These are phyloP conservation scores for Urocynchramus pylzowi DNA, from an alignment of 2,113 vertebrate genomes.

Conservation along the genomic window DNA sequence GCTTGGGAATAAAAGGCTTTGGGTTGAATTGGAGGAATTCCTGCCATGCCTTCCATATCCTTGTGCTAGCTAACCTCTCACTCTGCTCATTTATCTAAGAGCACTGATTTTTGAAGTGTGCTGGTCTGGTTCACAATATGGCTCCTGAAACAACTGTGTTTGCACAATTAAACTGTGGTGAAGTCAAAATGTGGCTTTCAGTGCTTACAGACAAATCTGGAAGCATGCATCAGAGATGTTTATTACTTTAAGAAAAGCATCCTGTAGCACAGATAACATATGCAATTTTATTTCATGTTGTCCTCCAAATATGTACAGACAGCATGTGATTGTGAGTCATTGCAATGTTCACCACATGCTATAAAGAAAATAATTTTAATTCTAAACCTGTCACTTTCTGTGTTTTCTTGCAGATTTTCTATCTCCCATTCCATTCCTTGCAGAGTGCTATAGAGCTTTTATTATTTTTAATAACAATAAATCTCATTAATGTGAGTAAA, in stretches of 20 bases:
- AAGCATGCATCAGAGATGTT: not conserved
- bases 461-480: slow-evolving; percentile 64
- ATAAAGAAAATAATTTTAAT: slow-evolving; percentile 52
- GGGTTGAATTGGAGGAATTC: not conserved
- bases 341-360: not conserved
- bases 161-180: not conserved
- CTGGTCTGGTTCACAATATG: not conserved
- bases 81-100: not conserved
- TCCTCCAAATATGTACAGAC: not conserved
- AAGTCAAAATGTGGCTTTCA: not conserved
- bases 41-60: not conserved
- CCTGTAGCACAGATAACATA: not conserved
- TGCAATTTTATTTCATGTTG: not conserved
- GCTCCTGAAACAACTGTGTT: not conserved
- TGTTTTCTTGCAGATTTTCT: slow-evolving; percentile 51
- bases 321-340: not conserved
- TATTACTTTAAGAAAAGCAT: not conserved
- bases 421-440: slow-evolving; percentile 23
- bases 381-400: slow-evolving; percentile 44
- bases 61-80: not conserved
- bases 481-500: slow-evolving; percentile 24
- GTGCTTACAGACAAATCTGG: not conserved
- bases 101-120: not conserved
- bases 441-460: not conserved
- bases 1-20: not conserved